These are phyloP conservation scores for Deroplatys truncata DNA, from an alignment of 2,888 invertebrate genomes.

Conservation along the genomic window DNA sequence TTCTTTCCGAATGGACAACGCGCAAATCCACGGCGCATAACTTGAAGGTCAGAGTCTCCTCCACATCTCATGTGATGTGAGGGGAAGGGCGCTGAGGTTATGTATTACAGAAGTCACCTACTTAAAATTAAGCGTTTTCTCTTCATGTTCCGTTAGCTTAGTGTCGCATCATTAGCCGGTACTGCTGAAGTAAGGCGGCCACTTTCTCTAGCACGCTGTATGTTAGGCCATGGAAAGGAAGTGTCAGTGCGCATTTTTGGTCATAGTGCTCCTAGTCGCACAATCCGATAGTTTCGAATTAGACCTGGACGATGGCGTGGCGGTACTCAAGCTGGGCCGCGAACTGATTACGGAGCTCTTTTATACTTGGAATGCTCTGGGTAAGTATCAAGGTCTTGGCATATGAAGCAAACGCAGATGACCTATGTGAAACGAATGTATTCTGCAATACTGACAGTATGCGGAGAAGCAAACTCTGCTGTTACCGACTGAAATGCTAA, in stretches of 20 bases:
- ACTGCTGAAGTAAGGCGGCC: background rate
- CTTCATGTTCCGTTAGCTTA: background rate
- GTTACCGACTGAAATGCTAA: too few species aligned
- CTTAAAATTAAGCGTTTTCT: background rate
- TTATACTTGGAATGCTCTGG: background rate
- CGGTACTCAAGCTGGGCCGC: conserved; percentile 29
- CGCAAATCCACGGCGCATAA: background rate
- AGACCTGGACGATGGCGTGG: background rate
- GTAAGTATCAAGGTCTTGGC: conserved; percentile 10
- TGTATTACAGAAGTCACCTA: background rate
- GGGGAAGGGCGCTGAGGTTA: background rate
- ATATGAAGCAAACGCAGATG: too few species aligned
- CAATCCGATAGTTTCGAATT: background rate
- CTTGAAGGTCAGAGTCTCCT: background rate
- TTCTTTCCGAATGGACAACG: background rate
- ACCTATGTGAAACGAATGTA: too few species aligned
- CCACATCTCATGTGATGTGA: background rate
- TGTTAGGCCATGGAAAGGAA: background rate
- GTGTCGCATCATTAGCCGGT: background rate
- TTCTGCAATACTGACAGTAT: too few species aligned
- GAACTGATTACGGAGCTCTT: conserved; percentile 30
- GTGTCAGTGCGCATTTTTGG: background rate
- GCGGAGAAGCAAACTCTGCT: too few species aligned
- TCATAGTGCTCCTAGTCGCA: background rate
- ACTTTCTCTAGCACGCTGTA: background rate